Evolutionary conservation across 2,888 invertebrate genomes (phyloP), one percentile per base, ranked within the genome.

Genomic region (Thalpophila matura): DNA sequence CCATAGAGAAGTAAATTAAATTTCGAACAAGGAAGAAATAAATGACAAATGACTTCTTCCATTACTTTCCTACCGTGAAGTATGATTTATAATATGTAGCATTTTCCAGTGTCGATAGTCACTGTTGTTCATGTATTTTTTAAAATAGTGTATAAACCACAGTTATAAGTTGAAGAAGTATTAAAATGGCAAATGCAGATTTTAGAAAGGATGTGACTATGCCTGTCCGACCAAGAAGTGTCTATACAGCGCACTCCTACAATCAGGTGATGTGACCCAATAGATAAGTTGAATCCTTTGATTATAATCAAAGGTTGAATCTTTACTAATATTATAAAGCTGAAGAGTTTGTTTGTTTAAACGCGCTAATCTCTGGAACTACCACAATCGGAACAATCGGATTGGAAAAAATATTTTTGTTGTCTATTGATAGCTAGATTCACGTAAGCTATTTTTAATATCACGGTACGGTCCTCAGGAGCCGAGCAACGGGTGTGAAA

Each of bases 221-320:
- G 86, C 93, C 95, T 31, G 95, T 96, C 76, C 95, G 96, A 71
- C 96, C 96, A 9, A 95, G 97, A 77, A 97, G 96, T 89, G 96
- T 97, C 56, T 97, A 96, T 82, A 96, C 96, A 45, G 96, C 96
- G 57, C 96, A 96, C 86, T 96, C 96, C 45, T 96, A 96, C 86
- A 94, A 95, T 80, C 95, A 95, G 93, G 95, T 94, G 75, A 72
- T 38, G 51, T 74, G 42, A 55, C 20, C 6, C 6, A 20, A 35
- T 37, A 22, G 12, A 22, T 43, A 18, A n/a, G n/a, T n/a, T n/a
- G n/a, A n/a, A n/a, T n/a, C n/a, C n/a, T n/a, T n/a, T n/a, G n/a
- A n/a, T n/a, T n/a, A n/a, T n/a, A n/a, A n/a, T n/a, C n/a, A n/a
- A n/a, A n/a, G n/a, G 31, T n/a, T 4, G 9, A 1, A 31, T 31